Evolutionary conservation across 2,113 vertebrate genomes (phyloP), one percentile per base, ranked within the genome.

Genomic region (Lanius collurio): DNA sequence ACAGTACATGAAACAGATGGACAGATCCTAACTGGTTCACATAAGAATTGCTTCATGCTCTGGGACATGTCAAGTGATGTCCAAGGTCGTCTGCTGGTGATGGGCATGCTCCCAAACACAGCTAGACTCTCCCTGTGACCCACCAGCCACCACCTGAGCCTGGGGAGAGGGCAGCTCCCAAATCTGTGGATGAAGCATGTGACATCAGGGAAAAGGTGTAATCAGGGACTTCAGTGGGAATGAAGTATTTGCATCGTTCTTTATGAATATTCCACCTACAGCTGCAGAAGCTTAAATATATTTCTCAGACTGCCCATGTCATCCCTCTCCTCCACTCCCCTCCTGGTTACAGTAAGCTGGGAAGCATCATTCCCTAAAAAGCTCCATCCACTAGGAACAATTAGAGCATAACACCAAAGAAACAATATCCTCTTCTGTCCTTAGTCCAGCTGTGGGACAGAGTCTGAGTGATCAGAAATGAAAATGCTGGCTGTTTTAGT

Each of bases 1-100:
- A 76, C 17, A 89, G 69, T 77, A 64, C 55, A 19, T 44, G 56
- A 90, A 91, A 76, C 87, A 94, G 84, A 92, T 68, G 75, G 87
- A 76, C 64, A 90, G 79, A 55, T 85, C 64, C 79, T 59, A 77
- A 22, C 44, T 49, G 39, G 33, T 60, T 86, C 71, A 81, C 39
- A 52, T 1, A 52, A n/a, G 44, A 73, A 57, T 33, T 28, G 50
- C 30, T 59, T 78, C 78, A 18, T 44, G 64, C 44, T 62, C 44
- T 78, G 52, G 37, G 47, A 92, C 60, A 46, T 13, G 56, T 60
- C 60, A 80, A 86, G 59, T 0, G 2, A 53, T 0, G 0, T 47
- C 69, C 35, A 46, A 70, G 30, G 77, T 85, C 71, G 35, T 81
- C 55, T 76, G 33, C 14, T 57, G 46, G 53, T 47, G n/a, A 78